phyloP scores from a whole-genome alignment of 2,113 vertebrate species.

The Tachysurus fulvidraco region DNA sequence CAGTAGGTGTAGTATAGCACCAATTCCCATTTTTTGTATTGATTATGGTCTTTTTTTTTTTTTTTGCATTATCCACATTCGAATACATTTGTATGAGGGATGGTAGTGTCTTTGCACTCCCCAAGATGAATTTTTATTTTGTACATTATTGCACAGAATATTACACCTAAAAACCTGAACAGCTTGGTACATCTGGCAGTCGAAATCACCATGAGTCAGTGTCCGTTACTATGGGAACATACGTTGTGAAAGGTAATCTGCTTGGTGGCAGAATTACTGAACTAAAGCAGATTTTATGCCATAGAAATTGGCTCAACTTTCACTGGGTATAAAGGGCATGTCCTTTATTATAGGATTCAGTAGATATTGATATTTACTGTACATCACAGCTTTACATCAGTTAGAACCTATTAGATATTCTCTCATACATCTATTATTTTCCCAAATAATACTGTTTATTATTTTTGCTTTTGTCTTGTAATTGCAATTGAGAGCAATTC shows the following conservation, averaged over 20 bases:
- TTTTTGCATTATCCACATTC: not conserved
- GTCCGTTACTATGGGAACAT: not conserved
- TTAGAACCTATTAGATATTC: not conserved
- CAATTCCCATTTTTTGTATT: too few species aligned
- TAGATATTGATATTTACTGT: not conserved
- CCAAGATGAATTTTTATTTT: too few species aligned
- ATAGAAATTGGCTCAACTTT: not conserved
- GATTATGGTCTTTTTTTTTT: too few species aligned
- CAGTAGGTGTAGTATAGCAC: too few species aligned
- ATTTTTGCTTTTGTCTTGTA: not conserved
- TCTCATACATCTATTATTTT: not conserved
- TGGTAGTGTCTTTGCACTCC: too few species aligned
- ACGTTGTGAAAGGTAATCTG: not conserved
- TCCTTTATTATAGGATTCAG: not conserved
- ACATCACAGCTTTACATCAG: not conserved
- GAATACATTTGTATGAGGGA: not conserved
- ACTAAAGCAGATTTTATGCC: not conserved
- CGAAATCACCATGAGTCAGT: not conserved
- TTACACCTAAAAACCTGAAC: not conserved
- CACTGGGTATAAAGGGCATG: not conserved
- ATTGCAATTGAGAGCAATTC: not conserved
- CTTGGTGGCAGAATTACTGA: not conserved
- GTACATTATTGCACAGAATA: not conserved
- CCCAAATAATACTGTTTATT: not conserved
- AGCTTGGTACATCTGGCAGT: not conserved